Percentiles rank a stretch among this genome's conserved stretches.
Conservation (phyloP, 1,140 invertebrate genomes). For the Stegodyphus mimosarum region DNA sequence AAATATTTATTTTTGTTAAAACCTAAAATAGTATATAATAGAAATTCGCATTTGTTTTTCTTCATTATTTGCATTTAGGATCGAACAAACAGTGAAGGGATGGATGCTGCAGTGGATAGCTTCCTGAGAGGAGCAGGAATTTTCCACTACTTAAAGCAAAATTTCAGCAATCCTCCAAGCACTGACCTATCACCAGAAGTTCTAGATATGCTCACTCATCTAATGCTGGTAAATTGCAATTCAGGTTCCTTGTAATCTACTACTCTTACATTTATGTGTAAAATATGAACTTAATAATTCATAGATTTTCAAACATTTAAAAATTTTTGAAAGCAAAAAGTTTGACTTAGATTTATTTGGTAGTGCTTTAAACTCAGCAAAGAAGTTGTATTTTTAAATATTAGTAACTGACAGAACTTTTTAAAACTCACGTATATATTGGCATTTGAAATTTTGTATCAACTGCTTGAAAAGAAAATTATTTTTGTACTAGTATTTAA, state of each 20-base stretch:
- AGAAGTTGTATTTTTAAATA: too few relatives aligned
- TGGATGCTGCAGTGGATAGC: conserved; percentile 87
- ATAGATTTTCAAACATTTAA: neutral
- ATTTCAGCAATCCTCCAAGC: conserved; percentile 95
- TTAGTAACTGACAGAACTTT: too few relatives aligned
- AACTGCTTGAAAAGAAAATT: too few relatives aligned
- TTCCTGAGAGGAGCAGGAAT: conserved; percentile 90
- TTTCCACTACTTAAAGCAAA: conserved; percentile 89
- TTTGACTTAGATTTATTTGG: too few relatives aligned
- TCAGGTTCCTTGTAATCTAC: neutral
- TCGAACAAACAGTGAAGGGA: conserved; percentile 75
- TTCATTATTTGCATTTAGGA: conserved; percentile 71
- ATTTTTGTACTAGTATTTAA: too few relatives aligned
- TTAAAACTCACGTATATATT: too few relatives aligned
- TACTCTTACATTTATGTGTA: neutral
- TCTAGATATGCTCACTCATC: conserved; percentile 82
- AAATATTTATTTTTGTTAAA: too few relatives aligned
- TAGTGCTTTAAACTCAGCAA: too few relatives aligned
- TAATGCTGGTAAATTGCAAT: conserved; percentile 79
- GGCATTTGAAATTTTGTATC: too few relatives aligned
- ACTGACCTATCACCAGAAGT: conserved; percentile 92
- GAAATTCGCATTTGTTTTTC: too few relatives aligned
- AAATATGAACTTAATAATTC: neutral
- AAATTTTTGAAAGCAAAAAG: too few relatives aligned
- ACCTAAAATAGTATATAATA: too few relatives aligned